These are phyloP conservation scores for Yponomeuta malinellus DNA, from an alignment of 2,888 invertebrate genomes.

Conservation along the genomic window DNA sequence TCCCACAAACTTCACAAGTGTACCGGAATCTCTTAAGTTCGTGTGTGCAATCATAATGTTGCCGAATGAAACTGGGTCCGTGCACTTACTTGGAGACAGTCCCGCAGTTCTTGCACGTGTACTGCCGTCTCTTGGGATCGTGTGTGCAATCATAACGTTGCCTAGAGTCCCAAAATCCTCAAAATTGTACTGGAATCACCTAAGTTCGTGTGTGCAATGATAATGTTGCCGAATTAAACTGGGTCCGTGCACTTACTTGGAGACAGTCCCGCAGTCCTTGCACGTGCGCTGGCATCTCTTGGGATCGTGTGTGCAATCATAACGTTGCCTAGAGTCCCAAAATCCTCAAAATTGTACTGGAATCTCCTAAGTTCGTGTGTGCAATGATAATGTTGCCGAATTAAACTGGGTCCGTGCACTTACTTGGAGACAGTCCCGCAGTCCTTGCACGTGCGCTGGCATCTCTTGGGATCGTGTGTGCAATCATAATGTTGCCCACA, in stretches of 20 bases:
- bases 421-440: constrained; percentile 54
- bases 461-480: constrained; percentile 37
- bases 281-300: constrained; percentile 43
- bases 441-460: constrained; percentile 41
- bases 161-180: too few species aligned
- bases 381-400: too few species aligned
- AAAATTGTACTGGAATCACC: too few species aligned
- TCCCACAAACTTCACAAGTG: too few species aligned
- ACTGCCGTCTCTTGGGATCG: constrained; percentile 38
- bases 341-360: too few species aligned
- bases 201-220: too few species aligned
- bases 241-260: constrained; percentile 39
- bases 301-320: constrained; percentile 41
- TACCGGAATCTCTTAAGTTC: too few species aligned
- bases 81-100: constrained; percentile 46
- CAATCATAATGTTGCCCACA: constrained; percentile 23
- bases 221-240: constrained; percentile 37
- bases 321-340: constrained; percentile 36
- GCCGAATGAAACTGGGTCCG: not conserved
- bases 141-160: constrained; percentile 31
- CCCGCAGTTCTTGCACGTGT: constrained; percentile 46
- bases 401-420: constrained; percentile 23
- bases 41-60: too few species aligned
- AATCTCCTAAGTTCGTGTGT: too few species aligned
- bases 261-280: constrained; percentile 43